Conservation (phyloP, 2,797 vertebrate species). For the Anniella stebbinsi region DNA sequence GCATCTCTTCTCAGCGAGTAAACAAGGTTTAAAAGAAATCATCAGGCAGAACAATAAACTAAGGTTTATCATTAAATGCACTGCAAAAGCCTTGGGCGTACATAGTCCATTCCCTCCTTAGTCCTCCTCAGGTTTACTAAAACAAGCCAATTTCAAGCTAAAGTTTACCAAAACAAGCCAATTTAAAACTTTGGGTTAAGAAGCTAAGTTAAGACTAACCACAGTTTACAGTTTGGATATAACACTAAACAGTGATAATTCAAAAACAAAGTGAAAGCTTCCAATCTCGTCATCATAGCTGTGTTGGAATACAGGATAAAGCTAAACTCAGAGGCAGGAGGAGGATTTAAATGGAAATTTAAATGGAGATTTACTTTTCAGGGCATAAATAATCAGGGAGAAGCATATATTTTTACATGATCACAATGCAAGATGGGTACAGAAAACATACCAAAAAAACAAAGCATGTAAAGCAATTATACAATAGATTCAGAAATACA, state of each 20-base stretch:
- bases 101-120: no score
- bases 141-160: no score
- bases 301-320: background rate
- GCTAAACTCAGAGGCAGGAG: background rate
- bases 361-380: slow-evolving; percentile 7
- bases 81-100: no score
- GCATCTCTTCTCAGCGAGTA: background rate
- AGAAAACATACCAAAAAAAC: slow-evolving; percentile 18
- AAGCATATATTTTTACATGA: background rate
- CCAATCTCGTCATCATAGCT: background rate
- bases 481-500: slow-evolving; percentile 4
- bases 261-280: background rate
- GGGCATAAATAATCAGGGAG: background rate
- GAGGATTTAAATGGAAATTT: background rate
- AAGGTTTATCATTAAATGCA: no score
- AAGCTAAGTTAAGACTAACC: background rate
- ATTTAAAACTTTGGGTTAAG: background rate
- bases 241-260: background rate
- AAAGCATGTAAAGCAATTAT: background rate
- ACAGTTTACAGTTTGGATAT: background rate
- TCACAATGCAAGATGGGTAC: background rate
- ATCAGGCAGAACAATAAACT: background rate
- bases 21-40: background rate
- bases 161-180: no score
- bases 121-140: background rate